Base-by-base conservation (phyloP, 2,113 vertebrate genomes). In the Chaetura pelagica region DNA sequence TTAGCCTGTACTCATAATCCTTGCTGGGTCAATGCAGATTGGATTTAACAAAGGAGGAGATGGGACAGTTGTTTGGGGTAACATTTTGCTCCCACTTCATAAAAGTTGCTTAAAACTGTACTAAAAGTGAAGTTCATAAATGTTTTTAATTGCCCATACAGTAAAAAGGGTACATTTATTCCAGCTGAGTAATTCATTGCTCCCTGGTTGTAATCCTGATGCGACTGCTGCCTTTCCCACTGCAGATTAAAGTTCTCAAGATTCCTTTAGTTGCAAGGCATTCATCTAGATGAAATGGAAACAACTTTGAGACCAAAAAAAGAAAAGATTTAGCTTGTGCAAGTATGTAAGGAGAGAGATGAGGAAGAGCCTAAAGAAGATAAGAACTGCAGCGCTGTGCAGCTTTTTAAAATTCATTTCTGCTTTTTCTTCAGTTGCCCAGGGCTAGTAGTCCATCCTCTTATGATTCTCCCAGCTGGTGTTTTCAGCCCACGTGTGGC, bases 171-270 rank as follows among this genome's bases (percentile, higher is more conserved):
- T 42, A 66, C 84, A 69, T 94, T 92, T 93, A 38, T 75, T 15
- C 71, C 83, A 83, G 67, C 61, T 96, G 89, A 96, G 96, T 96
- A 95, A 95, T 94, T 90, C 44, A 87, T 91, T 7, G 3, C 58
- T 89, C 51, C 59, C 58, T 66, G 26, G 46, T 68, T 93, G 74
- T 29, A 66, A 90, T 58, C 72, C 74, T 81, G 71, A 51, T 49
- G 64, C 42, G 27, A 42, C 83, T 94, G 90, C 88, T 93, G 83
- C 90, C 88, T 90, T 94, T 75, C 62, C 51, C 46, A 24, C 89
- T 83, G 83, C 87, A 78, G 52, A 19, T 42, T 49, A 7, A 26
- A 69, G 34, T 59, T 78, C 81, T 93, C 63, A 64, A 26, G 35
- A 14, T 52, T 85, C 71, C 74, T 89, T 12, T 18, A 40, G 35